These are phyloP conservation scores for Petrolisthes manimaculis DNA, from an alignment of 2,888 invertebrate genomes.

Conservation along the genomic window DNA sequence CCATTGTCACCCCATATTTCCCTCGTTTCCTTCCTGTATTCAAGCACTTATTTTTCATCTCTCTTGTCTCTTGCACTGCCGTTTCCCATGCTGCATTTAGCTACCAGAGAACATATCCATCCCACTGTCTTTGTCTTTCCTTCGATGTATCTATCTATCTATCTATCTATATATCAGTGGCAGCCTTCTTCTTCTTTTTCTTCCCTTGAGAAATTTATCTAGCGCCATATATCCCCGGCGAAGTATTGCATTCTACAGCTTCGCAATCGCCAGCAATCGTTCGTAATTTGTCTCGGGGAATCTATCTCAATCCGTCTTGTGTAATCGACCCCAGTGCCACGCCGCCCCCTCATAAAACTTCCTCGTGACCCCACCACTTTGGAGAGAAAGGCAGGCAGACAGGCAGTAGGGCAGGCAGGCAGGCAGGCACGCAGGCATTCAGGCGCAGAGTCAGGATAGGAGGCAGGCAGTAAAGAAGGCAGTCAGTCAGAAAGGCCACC, in stretches of 20 bases:
- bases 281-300: slow-evolving; percentile 56
- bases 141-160: slow-evolving; percentile 25
- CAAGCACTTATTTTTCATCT: not conserved
- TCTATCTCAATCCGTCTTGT: slow-evolving; percentile 51
- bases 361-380: slow-evolving; percentile 22
- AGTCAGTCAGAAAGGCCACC: too few relatives aligned
- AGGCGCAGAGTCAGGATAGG: too few relatives aligned
- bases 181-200: too few relatives aligned
- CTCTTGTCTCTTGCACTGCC: not conserved
- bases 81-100: not conserved
- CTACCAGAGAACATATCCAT: slow-evolving; percentile 13
- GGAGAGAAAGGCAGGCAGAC: not conserved
- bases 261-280: slow-evolving; percentile 57
- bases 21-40: not conserved
- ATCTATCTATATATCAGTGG: slow-evolving; percentile 24
- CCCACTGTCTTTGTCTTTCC: slow-evolving; percentile 16
- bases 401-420: not conserved
- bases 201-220: slow-evolving; percentile 48
- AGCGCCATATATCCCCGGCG: slow-evolving; percentile 39
- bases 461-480: too few relatives aligned
- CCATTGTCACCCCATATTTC: not conserved
- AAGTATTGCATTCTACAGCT: slow-evolving; percentile 55
- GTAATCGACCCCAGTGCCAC: slow-evolving; percentile 56
- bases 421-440: not conserved
- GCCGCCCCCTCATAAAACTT: slow-evolving; percentile 46